phyloP scores from a whole-genome alignment of 2,797 vertebrate species.

The Avahi laniger region DNA sequence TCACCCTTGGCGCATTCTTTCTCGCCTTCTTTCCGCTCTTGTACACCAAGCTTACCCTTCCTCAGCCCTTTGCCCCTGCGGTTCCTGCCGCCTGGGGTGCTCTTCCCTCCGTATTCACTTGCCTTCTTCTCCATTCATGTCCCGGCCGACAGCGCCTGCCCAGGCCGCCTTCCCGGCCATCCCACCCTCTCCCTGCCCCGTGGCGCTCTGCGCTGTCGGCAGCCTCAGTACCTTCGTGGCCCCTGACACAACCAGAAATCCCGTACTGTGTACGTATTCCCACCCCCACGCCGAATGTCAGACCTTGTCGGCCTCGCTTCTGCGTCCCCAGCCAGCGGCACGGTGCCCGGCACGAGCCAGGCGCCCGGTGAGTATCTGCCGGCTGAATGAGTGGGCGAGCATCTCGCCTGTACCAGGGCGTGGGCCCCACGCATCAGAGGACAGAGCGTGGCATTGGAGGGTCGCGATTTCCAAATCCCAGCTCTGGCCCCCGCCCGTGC shows the following conservation, averaged over 20 bases:
- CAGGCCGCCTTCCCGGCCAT: background rate
- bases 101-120: background rate
- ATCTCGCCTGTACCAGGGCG: fast-evolving
- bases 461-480: too few species aligned
- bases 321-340: background rate
- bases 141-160: background rate
- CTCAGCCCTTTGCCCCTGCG: background rate
- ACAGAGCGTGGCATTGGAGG: fast-evolving
- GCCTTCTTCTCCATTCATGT: background rate
- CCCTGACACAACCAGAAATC: too few species aligned
- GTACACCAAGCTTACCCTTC: fast-evolving
- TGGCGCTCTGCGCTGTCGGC: fast-evolving
- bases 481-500: background rate
- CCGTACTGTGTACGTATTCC: too few species aligned
- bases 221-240: fast-evolving
- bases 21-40: background rate
- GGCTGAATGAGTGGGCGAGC: background rate
- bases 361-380: background rate
- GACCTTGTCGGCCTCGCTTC: background rate
- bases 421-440: fast-evolving
- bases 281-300: background rate
- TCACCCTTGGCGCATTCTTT: background rate
- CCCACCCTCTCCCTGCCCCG: fast-evolving
- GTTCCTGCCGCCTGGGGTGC: too few species aligned
- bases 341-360: fast-evolving